These are phyloP conservation scores for Alloscopus bannaensis DNA, from an alignment of 2,888 invertebrate species.

Conservation along the genomic window DNA sequence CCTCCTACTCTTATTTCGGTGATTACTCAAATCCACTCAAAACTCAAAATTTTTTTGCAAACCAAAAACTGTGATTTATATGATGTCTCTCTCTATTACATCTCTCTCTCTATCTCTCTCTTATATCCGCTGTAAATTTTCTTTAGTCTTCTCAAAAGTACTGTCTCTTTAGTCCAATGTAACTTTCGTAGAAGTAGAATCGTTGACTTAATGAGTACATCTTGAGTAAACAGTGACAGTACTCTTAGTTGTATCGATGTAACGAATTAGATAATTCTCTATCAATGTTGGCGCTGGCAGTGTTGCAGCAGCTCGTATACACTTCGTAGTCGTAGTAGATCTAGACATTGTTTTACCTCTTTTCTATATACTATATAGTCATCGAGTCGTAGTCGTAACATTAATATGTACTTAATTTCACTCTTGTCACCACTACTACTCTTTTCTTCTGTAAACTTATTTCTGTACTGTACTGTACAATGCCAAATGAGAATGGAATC, in stretches of 20 bases:
- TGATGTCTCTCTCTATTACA: constrained; percentile 6
- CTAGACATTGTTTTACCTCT: constrained; percentile 41
- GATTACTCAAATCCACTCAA: constrained; percentile 76
- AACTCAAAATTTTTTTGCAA: constrained; percentile 10
- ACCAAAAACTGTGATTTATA: constrained; percentile 1
- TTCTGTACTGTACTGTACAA: constrained; percentile 10
- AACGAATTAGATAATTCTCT: constrained; percentile 40
- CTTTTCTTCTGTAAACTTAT: constrained; percentile 19
- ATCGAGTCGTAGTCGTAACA: constrained; percentile 50
- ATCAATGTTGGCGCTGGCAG: constrained; percentile 59
- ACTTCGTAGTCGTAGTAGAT: constrained; percentile 28
- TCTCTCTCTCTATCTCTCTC: constrained; percentile 17
- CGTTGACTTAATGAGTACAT: constrained; percentile 38
- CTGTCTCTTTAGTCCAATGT: constrained; percentile 31
- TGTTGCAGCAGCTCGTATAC: constrained; percentile 48
- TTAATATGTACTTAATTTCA: constrained; percentile 33
- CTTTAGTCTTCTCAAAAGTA: constrained; percentile 36
- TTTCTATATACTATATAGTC: too few species aligned
- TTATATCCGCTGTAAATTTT: constrained; percentile 30
- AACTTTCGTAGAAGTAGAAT: constrained; percentile 47
- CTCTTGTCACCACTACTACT: constrained; percentile 40
- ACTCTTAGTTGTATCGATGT: constrained; percentile 31
- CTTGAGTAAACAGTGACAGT: constrained; percentile 48
- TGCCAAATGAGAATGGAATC: constrained; percentile 24
- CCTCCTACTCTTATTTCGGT: constrained; percentile 99